Evolutionary conservation across 2,797 vertebrate genomes (phyloP).

Genomic region (Scolopax bukidnonensis): DNA sequence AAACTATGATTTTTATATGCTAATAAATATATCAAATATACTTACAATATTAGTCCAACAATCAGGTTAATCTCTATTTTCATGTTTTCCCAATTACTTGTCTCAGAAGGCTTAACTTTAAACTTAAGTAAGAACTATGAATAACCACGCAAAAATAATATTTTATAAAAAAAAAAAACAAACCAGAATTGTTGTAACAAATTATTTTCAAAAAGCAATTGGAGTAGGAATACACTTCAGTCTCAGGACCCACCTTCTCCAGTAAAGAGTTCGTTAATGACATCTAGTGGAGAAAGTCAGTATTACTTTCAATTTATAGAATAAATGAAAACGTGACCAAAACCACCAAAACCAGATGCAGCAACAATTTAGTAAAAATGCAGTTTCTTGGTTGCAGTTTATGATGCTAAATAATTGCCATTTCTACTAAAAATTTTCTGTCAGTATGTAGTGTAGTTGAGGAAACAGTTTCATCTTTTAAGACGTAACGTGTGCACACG

Average conservation of each 20-base stretch:
- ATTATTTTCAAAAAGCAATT: background rate
- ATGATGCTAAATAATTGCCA: background rate
- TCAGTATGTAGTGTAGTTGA: background rate
- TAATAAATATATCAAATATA: background rate
- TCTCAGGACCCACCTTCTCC: background rate
- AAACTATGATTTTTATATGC: background rate
- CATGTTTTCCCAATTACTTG: background rate
- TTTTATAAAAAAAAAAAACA: background rate
- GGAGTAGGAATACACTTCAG: background rate
- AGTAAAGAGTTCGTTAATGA: background rate
- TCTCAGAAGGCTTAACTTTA: background rate
- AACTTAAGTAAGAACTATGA: background rate
- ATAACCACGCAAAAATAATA: background rate
- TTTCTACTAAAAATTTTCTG: background rate
- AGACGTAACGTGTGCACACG: fast-evolving
- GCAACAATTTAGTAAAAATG: background rate
- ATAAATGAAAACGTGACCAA: background rate
- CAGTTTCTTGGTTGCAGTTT: background rate
- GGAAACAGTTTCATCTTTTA: background rate
- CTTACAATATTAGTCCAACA: background rate
- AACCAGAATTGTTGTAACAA: background rate
- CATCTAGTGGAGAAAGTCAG: constrained; percentile 34
- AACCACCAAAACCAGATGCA: background rate
- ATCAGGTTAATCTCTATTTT: background rate
- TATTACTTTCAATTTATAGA: background rate